Conservation (phyloP, 2,113 vertebrate genomes). For the Pyxicephalus adspersus region DNA sequence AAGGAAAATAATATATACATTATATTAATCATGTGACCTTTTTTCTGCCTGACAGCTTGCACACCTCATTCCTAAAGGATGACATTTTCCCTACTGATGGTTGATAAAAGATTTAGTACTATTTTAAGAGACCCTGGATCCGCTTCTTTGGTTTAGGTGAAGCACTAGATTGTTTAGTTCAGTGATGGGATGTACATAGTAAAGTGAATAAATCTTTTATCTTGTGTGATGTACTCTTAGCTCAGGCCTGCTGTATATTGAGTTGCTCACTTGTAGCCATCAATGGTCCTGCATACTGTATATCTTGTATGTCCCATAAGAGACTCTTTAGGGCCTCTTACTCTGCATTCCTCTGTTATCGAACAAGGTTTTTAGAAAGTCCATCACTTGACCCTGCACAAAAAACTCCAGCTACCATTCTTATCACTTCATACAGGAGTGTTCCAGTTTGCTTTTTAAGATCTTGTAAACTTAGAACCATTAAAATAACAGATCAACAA, state of each 20-base stretch:
- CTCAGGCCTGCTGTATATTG: constrained; percentile 7
- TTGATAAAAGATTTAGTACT: too few relatives aligned
- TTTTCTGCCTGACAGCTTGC: too few relatives aligned
- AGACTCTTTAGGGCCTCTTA: constrained; percentile 58
- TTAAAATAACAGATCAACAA: constrained; percentile 43
- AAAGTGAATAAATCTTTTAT: background rate
- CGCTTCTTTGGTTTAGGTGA: too few relatives aligned
- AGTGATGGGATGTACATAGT: background rate
- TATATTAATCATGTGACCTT: too few relatives aligned
- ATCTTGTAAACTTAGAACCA: constrained; percentile 55
- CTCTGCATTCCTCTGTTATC: constrained; percentile 58
- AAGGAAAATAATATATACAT: too few relatives aligned
- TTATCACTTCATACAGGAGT: constrained; percentile 52
- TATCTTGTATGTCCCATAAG: constrained; percentile 52
- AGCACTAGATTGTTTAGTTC: background rate
- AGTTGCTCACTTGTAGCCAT: constrained; percentile 34
- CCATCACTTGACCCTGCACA: constrained; percentile 51
- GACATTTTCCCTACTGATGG: too few relatives aligned
- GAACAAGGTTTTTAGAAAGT: constrained; percentile 51
- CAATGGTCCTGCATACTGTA: constrained; percentile 43
- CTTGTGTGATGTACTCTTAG: constrained; percentile 28
- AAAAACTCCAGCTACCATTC: constrained; percentile 52
- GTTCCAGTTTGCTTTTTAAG: constrained; percentile 55
- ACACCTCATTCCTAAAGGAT: too few relatives aligned
- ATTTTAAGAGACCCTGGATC: too few relatives aligned